Conservation (phyloP, 2,113 vertebrate genomes). For the Alouatta palliata region DNA sequence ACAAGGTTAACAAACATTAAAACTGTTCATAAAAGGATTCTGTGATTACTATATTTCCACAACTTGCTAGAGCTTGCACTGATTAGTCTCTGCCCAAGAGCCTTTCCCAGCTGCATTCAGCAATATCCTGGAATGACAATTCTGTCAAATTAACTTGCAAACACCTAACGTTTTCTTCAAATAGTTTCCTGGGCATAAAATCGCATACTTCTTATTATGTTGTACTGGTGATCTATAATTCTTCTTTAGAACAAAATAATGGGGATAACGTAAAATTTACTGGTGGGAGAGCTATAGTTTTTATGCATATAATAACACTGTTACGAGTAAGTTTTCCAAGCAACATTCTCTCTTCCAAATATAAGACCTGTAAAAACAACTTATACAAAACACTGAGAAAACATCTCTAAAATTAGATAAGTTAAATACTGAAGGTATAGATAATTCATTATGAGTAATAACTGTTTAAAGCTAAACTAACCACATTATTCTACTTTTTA, state of each 20-base stretch:
- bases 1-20: background rate
- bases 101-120: background rate
- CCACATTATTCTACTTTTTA: constrained; percentile 61
- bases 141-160: background rate
- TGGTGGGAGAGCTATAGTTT: background rate
- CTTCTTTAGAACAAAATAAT: constrained; percentile 27
- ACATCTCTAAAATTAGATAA: background rate
- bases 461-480: constrained; percentile 52
- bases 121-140: background rate
- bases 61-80: background rate
- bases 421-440: constrained; percentile 8
- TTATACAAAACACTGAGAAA: background rate
- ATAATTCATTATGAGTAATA: constrained; percentile 44
- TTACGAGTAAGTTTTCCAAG: background rate
- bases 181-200: constrained; percentile 61
- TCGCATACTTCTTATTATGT: background rate
- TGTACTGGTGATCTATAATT: background rate
- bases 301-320: background rate
- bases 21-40: background rate
- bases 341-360: background rate
- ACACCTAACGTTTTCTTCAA: background rate
- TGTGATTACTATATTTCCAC: constrained; percentile 14
- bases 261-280: background rate
- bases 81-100: background rate
- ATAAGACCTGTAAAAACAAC: background rate